A percentile compares a stretch with the other conserved stretches of the same genome.
Evolutionary conservation across 1,140 invertebrate genomes (phyloP).

Genomic region (Ephestia elutella): DNA sequence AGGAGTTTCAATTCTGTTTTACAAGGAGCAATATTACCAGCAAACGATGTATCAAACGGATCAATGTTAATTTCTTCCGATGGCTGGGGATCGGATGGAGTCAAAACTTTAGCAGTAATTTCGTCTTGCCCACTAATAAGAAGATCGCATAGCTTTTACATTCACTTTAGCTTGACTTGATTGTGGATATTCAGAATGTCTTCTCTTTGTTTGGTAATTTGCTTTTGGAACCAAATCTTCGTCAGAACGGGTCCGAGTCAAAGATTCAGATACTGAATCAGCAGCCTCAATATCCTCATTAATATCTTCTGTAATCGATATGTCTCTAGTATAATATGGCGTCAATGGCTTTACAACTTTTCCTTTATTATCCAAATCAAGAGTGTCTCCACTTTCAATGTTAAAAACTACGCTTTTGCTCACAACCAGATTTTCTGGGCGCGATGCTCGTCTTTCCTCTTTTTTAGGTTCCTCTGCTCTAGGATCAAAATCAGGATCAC

Average conservation of each 20-base stretch:
- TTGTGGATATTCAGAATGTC: constrained; percentile 65
- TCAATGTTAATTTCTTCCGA: constrained; percentile 75
- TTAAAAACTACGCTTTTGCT: constrained; percentile 83
- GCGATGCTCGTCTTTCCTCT: constrained; percentile 70
- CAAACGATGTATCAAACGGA: constrained; percentile 89
- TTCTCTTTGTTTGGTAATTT: constrained; percentile 54
- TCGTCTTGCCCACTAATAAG: constrained; percentile 76
- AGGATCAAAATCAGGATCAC: constrained; percentile 85
- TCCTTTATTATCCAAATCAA: constrained; percentile 46
- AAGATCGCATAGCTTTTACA: constrained; percentile 71
- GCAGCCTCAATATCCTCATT: constrained; percentile 66
- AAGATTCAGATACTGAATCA: constrained; percentile 74
- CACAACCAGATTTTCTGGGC: constrained; percentile 76
- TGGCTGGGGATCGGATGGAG: constrained; percentile 68
- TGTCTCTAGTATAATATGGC: constrained; percentile 82
- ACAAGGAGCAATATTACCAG: constrained; percentile 78
- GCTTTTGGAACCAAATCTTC: constrained; percentile 74
- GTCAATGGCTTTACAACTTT: constrained; percentile 81
- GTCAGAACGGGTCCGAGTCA: constrained; percentile 73
- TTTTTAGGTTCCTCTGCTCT: constrained; percentile 73
- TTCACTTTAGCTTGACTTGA: constrained; percentile 32
- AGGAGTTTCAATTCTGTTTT: constrained; percentile 84
- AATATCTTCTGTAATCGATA: constrained; percentile 74
- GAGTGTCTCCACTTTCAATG: constrained; percentile 51
- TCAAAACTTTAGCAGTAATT: constrained; percentile 75